Percentiles rank a stretch among this genome's conserved stretches.
Conservation (phyloP, 2,888 invertebrate genomes). For the Cosmia trapezina region DNA sequence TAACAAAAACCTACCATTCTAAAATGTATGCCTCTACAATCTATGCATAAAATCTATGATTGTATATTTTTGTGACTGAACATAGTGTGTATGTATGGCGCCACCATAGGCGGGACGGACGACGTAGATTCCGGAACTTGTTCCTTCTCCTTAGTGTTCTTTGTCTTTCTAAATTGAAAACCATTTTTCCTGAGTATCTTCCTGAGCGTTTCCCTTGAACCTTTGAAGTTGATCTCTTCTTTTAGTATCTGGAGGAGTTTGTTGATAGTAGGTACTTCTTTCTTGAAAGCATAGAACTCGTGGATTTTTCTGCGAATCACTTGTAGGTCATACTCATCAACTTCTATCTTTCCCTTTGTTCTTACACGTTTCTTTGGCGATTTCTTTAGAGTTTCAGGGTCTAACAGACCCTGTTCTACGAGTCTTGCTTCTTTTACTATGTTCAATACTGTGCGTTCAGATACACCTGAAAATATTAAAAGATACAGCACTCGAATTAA, state of each 20-base stretch:
- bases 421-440: constrained; percentile 87
- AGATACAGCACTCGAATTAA: constrained; percentile 12
- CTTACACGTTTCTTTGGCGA: constrained; percentile 85
- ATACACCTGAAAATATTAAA: constrained; percentile 78
- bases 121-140: constrained; percentile 76
- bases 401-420: constrained; percentile 85
- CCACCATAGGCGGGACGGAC: constrained; percentile 82
- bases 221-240: constrained; percentile 87
- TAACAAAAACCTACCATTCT: constrained; percentile 19
- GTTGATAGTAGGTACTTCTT: constrained; percentile 87
- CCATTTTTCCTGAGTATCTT: constrained; percentile 87
- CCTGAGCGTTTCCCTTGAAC: constrained; percentile 84
- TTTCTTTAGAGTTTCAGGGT: constrained; percentile 85
- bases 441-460: constrained; percentile 85
- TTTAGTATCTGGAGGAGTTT: constrained; percentile 85
- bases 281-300: constrained; percentile 87
- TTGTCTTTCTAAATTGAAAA: constrained; percentile 87
- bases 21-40: constrained; percentile 13
- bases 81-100: constrained; percentile 86
- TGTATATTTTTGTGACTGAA: constrained; percentile 86
- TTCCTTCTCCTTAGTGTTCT: constrained; percentile 86
- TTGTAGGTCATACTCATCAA: constrained; percentile 86
- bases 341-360: constrained; percentile 87
- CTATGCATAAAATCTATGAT: constrained; percentile 68
- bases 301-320: constrained; percentile 86